Evolutionary conservation across 2,113 vertebrate genomes (phyloP).

Genomic region (Daubentonia madagascariensis): DNA sequence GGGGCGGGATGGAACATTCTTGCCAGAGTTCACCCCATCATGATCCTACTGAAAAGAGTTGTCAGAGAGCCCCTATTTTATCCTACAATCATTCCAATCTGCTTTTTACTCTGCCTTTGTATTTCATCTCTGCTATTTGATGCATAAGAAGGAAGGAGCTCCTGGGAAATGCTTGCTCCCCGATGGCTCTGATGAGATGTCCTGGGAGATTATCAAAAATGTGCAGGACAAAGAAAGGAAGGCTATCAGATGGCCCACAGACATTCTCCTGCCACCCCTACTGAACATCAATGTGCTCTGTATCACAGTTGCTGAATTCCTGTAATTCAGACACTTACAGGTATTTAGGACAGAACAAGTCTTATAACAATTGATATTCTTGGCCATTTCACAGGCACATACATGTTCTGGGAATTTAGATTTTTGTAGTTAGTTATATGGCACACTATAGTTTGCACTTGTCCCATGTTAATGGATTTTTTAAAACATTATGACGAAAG

Average conservation of each 20-base stretch:
- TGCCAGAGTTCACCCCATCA: not conserved
- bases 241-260: not conserved
- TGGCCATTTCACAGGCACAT: not conserved
- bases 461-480: not conserved
- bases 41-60: conserved; percentile 38
- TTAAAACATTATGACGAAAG: not conserved
- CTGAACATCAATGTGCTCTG: not conserved
- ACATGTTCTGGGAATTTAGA: not conserved
- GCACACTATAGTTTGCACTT: not conserved
- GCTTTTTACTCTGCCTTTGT: not conserved
- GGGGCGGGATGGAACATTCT: not conserved
- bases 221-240: not conserved
- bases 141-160: not conserved
- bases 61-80: not conserved
- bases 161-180: not conserved
- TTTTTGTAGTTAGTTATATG: not conserved
- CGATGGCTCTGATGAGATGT: not conserved
- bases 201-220: conserved; percentile 15
- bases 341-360: not conserved
- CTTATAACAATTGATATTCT: not conserved
- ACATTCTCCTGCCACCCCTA: not conserved
- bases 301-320: not conserved
- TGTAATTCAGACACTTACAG: not conserved
- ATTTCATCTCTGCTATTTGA: conserved; percentile 20
- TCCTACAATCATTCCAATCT: not conserved